Percentiles rank a stretch among this genome's conserved stretches.
These are phyloP conservation scores for Odontothrips loti DNA, from an alignment of 2,888 invertebrate genomes.

Conservation along the genomic window DNA sequence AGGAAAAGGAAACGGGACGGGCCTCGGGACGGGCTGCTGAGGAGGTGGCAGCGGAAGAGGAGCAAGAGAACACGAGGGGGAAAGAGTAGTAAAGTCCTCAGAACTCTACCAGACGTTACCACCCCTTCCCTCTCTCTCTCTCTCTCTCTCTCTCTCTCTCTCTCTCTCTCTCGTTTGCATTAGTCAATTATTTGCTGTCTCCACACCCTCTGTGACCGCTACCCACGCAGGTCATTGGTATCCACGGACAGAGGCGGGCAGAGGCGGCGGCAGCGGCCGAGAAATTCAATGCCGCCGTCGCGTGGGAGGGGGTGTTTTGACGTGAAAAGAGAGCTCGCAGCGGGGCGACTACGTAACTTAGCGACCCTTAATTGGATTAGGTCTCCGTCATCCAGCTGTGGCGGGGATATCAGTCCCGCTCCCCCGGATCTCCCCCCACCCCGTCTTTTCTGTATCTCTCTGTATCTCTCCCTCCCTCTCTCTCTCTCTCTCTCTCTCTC, in stretches of 20 bases:
- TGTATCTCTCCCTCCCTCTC: background rate
- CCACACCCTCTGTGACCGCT: too few species aligned
- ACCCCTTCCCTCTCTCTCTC: background rate
- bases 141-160: background rate
- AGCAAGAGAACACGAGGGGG: background rate
- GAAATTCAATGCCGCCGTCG: too few species aligned
- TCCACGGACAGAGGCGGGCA: too few species aligned
- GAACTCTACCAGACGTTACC: too few species aligned
- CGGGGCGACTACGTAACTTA: too few species aligned
- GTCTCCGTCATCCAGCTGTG: background rate
- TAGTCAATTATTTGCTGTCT: too few species aligned
- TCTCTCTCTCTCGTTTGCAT: background rate
- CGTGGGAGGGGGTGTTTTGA: too few species aligned
- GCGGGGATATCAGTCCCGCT: background rate
- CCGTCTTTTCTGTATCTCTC: background rate
- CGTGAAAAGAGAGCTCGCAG: too few species aligned
- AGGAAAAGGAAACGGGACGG: slow-evolving; percentile 31
- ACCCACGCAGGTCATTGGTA: too few species aligned
- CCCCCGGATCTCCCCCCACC: background rate
- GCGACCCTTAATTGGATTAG: background rate
- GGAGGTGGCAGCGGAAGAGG: background rate
- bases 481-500: background rate
- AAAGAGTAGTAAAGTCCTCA: too few species aligned
- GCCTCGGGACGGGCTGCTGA: slow-evolving; percentile 1
- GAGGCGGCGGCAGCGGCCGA: too few species aligned